Evolutionary conservation across 2,888 invertebrate species (phyloP), one percentile per base, ranked within the genome.

Genomic region (Tortricodes alternella): DNA sequence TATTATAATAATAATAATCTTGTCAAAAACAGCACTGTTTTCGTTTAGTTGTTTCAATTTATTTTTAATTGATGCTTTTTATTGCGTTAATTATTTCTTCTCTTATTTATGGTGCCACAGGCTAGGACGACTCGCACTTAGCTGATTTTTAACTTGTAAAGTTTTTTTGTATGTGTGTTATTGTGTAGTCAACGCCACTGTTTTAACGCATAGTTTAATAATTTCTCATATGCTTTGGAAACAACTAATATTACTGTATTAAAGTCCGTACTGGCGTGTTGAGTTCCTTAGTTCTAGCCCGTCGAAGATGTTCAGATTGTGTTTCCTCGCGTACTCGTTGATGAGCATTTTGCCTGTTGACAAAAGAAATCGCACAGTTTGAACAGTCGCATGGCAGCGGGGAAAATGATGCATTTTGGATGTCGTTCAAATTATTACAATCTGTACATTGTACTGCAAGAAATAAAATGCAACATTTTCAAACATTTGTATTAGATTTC

Each of bases 211-310:
- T 19, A 34, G 15, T 24, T 11, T 41, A 46, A 53, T 52, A 44
- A 18, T 39, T 24, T 29, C 16, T 19, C 61, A 58, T 67, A 71
- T 71, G 69, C 29, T 70, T 76, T 76, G 78, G 70, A 76, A 85
- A 85, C 81, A 85, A 85, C 85, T 87, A 84, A 78, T 85, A 89
- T 89, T 90, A 90, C 89, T 74, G 74, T 86, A 91, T 94, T 93
- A 94, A 94, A 94, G 94, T 94, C 94, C 94, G 93, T 94, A 95
- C 93, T 94, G 94, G 91, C 95, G 93, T 81, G 94, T 94, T 76
- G 94, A 93, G 89, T 94, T 94, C 84, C 94, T 92, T 62, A 95
- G 92, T 85, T 94, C 94, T 76, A 92, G 93, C 62, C 95, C 95
- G 80, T 94, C 94, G 91, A 94, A 95, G 89, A 95, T 93, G 91